phyloP scores from a whole-genome alignment of 2,113 vertebrate genomes.

The Peromyscus maniculatus region DNA sequence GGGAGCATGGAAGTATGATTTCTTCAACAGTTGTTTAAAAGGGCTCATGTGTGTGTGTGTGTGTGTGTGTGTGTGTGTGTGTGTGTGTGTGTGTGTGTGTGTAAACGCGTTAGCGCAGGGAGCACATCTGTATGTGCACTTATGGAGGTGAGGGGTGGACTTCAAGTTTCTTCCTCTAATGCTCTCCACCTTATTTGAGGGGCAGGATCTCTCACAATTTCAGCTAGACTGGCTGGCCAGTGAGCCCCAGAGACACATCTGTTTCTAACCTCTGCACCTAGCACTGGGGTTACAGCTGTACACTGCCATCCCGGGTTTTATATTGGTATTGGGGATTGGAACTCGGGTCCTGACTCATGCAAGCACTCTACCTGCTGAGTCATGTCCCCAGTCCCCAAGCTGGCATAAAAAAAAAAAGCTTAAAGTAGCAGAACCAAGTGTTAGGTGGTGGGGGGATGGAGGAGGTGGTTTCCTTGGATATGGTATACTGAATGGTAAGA shows the following conservation, averaged over 20 bases:
- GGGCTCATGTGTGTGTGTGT: too few species aligned
- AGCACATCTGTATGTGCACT: not conserved
- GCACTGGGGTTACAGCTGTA: not conserved
- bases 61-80: too few species aligned
- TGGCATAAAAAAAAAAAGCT: not conserved
- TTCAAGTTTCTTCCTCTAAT: not conserved
- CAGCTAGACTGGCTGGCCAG: not conserved
- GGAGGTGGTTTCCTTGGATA: not conserved
- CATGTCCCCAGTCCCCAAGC: not conserved
- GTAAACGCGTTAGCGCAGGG: not conserved
- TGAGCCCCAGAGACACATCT: not conserved
- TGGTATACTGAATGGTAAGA: not conserved
- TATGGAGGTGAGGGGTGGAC: not conserved
- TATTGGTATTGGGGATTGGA: not conserved
- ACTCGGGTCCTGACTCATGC: not conserved
- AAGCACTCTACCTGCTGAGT: not conserved
- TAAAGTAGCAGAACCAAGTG: not conserved
- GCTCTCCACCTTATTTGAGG: not conserved
- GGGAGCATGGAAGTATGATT: not conserved
- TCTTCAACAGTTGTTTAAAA: not conserved
- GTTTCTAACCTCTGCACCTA: not conserved
- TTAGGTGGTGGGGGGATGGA: fast-evolving
- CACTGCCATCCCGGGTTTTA: not conserved
- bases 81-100: too few species aligned
- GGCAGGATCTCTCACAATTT: not conserved